Base-by-base conservation (phyloP, 2,888 invertebrate genomes). In the Coleophora flavipennella region DNA sequence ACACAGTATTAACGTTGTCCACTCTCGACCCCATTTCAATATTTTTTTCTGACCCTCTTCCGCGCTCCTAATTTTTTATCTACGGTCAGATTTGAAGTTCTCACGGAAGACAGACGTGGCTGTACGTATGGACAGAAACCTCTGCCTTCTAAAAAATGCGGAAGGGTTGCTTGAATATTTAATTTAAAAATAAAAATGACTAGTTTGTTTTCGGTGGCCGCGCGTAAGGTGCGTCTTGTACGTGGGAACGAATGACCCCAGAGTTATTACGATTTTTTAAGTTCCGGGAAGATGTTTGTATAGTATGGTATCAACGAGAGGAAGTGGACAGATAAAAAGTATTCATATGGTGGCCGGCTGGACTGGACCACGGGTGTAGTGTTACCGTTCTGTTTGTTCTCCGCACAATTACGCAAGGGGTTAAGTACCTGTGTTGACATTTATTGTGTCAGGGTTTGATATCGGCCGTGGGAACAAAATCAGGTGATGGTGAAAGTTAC, bases 211-310 rank as follows among this genome's bases (percentile, higher is more conserved):
- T 69, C 61, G 53, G 56, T 34, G 33, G 13, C 38, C 53, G 61
- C 51, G 57, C 62, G 68, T 76, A 73, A 77, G 76, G 79, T 79
- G 75, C 64, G 61, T 47, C 51, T 20, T 20, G 20, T 6, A 55
- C 68, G 80, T 83, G 83, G 81, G 81, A 81, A 83, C 67, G 65
- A 74, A 57, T 83, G 81, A 81, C 81, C 83, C 79, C 73, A 64
- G 54, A 53, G 51, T 56, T 57, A 54, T 56, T 55, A 53, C 55
- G 52, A 61, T 67, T 74, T 76, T 64, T 75, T 63, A 61, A 70
- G 64, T 70, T 81, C 83, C 83, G 80, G 83, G 62, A 81, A 79
- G 81, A 77, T 78, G 80, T 68, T 65, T 65, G 51, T 48, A 45
- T 44, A 50, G 50, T 20, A 56, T 62, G 11, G 28, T 14, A 13